phyloP scores from a whole-genome alignment of 2,113 vertebrate species.

The Physeter macrocephalus region DNA sequence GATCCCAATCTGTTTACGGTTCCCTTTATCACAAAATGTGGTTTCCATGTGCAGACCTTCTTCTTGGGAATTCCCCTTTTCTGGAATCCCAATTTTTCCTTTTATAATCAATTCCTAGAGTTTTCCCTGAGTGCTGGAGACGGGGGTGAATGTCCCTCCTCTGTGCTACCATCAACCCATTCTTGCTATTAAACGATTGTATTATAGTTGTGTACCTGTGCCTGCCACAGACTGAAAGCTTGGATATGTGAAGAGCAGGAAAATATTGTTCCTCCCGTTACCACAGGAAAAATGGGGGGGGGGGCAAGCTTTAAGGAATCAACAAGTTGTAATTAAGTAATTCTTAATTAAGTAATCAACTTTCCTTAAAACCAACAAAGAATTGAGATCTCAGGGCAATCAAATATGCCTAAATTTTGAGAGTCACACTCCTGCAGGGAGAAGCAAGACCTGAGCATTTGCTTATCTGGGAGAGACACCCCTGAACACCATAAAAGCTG shows the following conservation, averaged over 20 bases:
- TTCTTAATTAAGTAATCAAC: background rate
- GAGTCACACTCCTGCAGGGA: background rate
- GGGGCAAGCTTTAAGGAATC: background rate
- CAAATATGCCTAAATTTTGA: background rate
- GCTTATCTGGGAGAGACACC: background rate
- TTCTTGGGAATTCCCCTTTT: background rate
- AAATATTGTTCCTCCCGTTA: background rate
- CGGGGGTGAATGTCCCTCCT: rapidly evolving
- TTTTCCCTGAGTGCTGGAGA: background rate
- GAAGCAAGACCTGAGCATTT: background rate
- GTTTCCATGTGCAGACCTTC: background rate
- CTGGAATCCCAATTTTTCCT: background rate
- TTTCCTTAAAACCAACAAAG: background rate
- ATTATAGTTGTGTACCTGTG: too few species aligned
- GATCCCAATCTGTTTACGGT: background rate
- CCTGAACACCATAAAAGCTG: too few species aligned
- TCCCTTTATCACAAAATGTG: background rate
- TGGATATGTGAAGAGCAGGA: background rate
- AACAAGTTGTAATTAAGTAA: too few species aligned
- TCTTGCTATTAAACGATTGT: background rate
- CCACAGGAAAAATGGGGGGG: background rate
- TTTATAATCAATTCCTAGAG: background rate
- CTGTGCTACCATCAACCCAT: background rate
- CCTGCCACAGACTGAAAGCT: background rate
- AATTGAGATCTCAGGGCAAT: background rate